Percentiles rank a stretch among this genome's conserved stretches.
Conservation (phyloP, 2,113 vertebrate genomes). For the Phalacrocorax pelagicus region DNA sequence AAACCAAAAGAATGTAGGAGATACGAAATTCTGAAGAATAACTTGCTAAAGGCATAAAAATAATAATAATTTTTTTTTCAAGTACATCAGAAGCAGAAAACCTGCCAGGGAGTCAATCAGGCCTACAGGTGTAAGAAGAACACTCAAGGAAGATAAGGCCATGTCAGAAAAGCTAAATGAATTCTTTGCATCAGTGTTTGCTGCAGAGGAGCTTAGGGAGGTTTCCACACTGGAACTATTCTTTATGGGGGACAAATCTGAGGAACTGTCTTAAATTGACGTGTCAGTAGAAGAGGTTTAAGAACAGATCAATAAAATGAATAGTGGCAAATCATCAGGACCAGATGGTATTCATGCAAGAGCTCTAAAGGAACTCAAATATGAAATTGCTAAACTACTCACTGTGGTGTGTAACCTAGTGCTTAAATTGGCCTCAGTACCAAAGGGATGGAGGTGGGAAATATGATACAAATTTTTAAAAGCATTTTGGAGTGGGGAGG, state of each 20-base stretch:
- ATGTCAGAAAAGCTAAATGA: not conserved
- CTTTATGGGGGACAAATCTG: not conserved
- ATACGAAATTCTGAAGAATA: not conserved
- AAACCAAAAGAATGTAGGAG: not conserved
- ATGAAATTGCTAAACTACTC: constrained; percentile 30
- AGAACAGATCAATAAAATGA: constrained; percentile 26
- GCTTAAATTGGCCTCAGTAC: constrained; percentile 1
- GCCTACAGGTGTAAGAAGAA: not conserved
- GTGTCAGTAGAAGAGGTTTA: not conserved
- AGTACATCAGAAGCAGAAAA: not conserved
- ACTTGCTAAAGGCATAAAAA: not conserved
- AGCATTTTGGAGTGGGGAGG: not conserved
- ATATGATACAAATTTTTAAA: not conserved
- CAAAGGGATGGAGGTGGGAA: not conserved
- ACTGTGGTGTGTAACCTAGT: constrained; percentile 1
- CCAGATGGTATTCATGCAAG: constrained; percentile 1
- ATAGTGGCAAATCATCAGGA: constrained; percentile 13
- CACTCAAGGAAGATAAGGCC: not conserved
- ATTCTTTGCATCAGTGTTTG: not conserved
- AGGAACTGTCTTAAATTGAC: not conserved
- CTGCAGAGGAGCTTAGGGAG: not conserved
- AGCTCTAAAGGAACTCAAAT: constrained; percentile 22
- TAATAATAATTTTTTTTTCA: not conserved
- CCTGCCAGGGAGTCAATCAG: not conserved
- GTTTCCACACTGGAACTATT: not conserved